A percentile compares a stretch with the other conserved stretches of the same genome.
These are phyloP conservation scores for Amphiura filiformis DNA, from an alignment of 35 echinoderm and acorn worm genomes.

Conservation along the genomic window DNA sequence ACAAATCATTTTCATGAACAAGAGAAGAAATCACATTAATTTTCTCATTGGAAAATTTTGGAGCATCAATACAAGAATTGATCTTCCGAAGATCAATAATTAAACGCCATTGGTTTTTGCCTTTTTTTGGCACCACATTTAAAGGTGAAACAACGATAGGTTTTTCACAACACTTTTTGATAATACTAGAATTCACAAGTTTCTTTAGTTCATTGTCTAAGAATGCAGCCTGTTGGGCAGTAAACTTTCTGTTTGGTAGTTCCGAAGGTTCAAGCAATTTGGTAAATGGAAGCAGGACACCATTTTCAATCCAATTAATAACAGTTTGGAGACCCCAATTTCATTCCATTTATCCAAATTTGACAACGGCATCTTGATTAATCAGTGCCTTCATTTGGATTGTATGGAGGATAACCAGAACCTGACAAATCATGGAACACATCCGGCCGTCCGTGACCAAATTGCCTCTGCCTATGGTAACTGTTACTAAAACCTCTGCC, in stretches of 20 bases:
- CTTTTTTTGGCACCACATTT: slow-evolving; percentile 2
- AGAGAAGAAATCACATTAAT: slow-evolving; percentile 24
- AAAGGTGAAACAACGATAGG: neutral
- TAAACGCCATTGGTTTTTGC: slow-evolving; percentile 14
- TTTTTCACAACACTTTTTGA: neutral
- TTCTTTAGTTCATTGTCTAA: neutral
- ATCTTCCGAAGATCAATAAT: neutral
- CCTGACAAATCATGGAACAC: neutral
- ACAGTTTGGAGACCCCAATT: slow-evolving; percentile 26
- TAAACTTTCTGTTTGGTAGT: neutral
- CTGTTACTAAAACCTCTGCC: neutral
- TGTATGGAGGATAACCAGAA: neutral
- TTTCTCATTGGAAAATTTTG: slow-evolving; percentile 11
- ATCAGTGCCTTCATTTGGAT: neutral
- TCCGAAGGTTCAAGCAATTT: neutral
- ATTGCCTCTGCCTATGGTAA: slow-evolving; percentile 1
- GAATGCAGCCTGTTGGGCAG: neutral
- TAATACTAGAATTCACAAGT: neutral
- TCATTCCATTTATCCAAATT: neutral
- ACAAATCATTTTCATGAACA: slow-evolving; percentile 12
- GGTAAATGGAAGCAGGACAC: neutral
- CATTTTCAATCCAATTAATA: neutral
- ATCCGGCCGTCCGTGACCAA: slow-evolving; percentile 9
- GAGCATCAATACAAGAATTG: neutral
- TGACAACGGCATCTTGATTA: neutral